Percentiles rank a stretch among this genome's conserved stretches.
These are phyloP conservation scores for Mystacornis crossleyi DNA, from an alignment of 2,113 vertebrate genomes.

Conservation along the genomic window DNA sequence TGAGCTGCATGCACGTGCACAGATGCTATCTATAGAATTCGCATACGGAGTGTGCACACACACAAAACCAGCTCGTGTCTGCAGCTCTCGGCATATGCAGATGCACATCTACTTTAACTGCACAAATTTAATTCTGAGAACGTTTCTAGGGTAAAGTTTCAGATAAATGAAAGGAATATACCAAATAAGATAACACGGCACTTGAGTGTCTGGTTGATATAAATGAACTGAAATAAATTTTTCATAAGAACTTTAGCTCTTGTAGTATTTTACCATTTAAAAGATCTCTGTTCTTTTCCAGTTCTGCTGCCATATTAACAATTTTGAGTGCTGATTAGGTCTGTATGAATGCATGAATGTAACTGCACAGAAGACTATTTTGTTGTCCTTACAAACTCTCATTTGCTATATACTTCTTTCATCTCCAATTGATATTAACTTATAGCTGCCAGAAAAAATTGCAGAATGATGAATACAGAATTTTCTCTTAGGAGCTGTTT, in stretches of 20 bases:
- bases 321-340: neutral
- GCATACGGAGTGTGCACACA: neutral
- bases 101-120: neutral
- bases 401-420: neutral
- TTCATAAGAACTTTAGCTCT: neutral
- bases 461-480: neutral
- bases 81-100: neutral
- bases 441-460: neutral
- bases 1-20: neutral
- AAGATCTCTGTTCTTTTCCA: neutral
- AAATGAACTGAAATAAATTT: neutral
- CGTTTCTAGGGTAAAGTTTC: neutral
- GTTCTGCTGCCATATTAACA: neutral
- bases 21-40: neutral
- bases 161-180: neutral
- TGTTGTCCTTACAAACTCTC: neutral
- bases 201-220: neutral
- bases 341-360: neutral
- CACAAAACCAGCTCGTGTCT: neutral
- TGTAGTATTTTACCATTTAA: neutral
- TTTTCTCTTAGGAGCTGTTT: neutral
- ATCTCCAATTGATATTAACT: neutral
- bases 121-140: neutral
- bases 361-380: neutral
- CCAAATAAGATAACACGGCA: rapidly evolving